Conservation (phyloP, 2,888 invertebrate genomes). For the Lepidochitona cinerea region DNA sequence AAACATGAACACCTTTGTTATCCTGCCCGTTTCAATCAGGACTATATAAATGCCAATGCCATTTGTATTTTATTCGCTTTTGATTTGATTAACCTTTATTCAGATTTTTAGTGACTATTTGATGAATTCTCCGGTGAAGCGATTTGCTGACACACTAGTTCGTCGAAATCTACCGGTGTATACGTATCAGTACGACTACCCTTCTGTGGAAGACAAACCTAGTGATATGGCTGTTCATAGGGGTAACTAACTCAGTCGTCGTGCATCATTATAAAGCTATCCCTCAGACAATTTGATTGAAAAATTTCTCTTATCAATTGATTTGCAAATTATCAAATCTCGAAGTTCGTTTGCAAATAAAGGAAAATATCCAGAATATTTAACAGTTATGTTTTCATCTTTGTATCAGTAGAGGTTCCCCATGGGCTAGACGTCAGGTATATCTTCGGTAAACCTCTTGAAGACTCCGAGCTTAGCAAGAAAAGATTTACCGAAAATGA, state of each 20-base stretch:
- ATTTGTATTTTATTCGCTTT: not conserved
- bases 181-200: not conserved
- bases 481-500: not conserved
- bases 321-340: too few relatives aligned
- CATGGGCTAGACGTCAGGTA: not conserved
- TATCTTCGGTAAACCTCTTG: not conserved
- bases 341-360: too few relatives aligned
- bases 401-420: not conserved
- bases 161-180: not conserved
- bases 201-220: not conserved
- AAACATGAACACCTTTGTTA: too few relatives aligned
- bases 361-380: too few relatives aligned
- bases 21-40: too few relatives aligned
- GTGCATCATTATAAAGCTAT: not conserved
- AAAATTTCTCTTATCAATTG: too few relatives aligned
- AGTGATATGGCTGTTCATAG: not conserved
- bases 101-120: slow-evolving; percentile 1
- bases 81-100: too few relatives aligned
- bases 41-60: too few relatives aligned
- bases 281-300: too few relatives aligned
- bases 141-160: not conserved
- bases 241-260: not conserved
- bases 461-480: not conserved
- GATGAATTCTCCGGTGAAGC: not conserved
- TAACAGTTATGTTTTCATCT: too few relatives aligned